A percentile compares a stretch with the other conserved stretches of the same genome.
phyloP scores from a whole-genome alignment of 2,797 vertebrate species.

The Phalanger gymnotis region DNA sequence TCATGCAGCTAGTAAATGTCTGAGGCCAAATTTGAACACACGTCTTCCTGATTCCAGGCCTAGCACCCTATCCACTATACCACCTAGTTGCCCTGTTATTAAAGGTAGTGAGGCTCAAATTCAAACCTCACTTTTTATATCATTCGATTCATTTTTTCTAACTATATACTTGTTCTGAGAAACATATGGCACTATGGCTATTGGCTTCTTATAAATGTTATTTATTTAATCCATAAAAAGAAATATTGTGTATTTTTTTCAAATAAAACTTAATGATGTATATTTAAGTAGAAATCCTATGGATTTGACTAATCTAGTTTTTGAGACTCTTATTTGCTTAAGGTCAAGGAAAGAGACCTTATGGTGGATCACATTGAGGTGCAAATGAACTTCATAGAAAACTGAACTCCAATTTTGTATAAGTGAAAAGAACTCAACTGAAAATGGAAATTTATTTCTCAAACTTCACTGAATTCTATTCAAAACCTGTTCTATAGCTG shows the following conservation, averaged over 20 bases:
- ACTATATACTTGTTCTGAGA: neutral
- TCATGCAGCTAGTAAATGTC: neutral
- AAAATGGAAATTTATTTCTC: slow-evolving; percentile 59
- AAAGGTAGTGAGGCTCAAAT: neutral
- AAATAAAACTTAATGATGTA: slow-evolving; percentile 44
- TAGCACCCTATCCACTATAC: neutral
- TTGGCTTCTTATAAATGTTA: slow-evolving; percentile 12
- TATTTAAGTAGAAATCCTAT: slow-evolving; percentile 63
- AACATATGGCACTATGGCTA: neutral
- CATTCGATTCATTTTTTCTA: neutral
- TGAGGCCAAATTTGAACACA: too few species aligned
- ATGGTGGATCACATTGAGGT: slow-evolving; percentile 54
- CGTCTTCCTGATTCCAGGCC: neutral
- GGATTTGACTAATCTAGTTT: slow-evolving; percentile 60
- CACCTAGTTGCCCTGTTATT: neutral
- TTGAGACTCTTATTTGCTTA: slow-evolving; percentile 56
- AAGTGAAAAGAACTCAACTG: slow-evolving; percentile 1
- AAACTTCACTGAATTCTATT: slow-evolving; percentile 3
- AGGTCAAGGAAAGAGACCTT: slow-evolving; percentile 49
- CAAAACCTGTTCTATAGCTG: neutral
- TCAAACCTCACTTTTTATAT: neutral
- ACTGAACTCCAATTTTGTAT: slow-evolving; percentile 25
- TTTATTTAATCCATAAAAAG: neutral
- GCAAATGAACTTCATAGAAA: slow-evolving; percentile 59
- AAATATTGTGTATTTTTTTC: neutral